Percentiles rank a stretch among this genome's conserved stretches.
These are phyloP conservation scores for Galerucella nymphaeae DNA, from an alignment of 2,888 invertebrate species.

Conservation along the genomic window DNA sequence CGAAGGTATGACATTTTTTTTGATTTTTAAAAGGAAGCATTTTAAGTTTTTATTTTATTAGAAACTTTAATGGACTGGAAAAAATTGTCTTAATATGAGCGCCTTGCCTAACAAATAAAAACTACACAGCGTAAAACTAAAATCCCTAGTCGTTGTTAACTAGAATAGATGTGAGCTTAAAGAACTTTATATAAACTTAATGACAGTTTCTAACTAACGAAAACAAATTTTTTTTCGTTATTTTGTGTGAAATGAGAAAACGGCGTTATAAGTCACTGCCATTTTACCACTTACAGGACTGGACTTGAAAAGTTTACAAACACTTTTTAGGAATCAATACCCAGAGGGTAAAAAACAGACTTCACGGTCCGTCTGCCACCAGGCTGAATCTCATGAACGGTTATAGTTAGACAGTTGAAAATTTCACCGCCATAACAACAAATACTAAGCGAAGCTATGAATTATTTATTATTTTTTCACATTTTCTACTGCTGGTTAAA, in stretches of 20 bases:
- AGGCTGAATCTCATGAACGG: no score
- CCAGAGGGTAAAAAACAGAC: no score
- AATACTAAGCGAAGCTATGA: no score
- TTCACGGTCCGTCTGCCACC: no score
- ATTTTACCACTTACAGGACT: conserved; percentile 47
- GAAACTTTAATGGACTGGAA: not conserved
- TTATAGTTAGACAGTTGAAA: no score
- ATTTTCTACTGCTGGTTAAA: not conserved
- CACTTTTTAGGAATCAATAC: no score
- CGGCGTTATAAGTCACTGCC: conserved; percentile 55
- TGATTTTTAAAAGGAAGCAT: not conserved
- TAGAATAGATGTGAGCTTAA: conserved; percentile 33
- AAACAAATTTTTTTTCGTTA: conserved; percentile 54
- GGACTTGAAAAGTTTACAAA: not conserved
- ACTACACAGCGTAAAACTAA: conserved; percentile 2
- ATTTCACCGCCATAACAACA: no score
- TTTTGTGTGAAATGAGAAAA: conserved; percentile 49
- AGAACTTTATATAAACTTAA: conserved; percentile 42
- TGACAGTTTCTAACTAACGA: conserved; percentile 50
- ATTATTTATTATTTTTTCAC: no score
- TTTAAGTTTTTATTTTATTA: not conserved
- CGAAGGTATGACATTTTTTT: not conserved
- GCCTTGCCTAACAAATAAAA: no score
- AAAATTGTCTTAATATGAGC: no score
- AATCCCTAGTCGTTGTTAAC: conserved; percentile 23